Conservation (phyloP, 2,888 invertebrate genomes). For the Carcina quercana region DNA sequence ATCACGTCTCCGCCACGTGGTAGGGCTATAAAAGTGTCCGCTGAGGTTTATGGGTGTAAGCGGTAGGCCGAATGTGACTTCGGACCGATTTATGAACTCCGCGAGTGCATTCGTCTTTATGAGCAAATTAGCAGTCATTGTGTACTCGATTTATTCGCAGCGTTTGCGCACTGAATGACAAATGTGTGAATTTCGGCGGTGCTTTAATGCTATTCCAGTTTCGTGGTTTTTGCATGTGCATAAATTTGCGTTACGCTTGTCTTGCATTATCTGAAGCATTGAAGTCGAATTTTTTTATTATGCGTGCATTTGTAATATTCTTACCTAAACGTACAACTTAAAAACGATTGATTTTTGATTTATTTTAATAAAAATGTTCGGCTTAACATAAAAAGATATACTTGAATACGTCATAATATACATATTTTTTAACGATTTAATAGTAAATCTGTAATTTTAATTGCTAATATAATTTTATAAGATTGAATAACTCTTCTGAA, state of each 20-base stretch:
- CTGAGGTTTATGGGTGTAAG: conserved; percentile 69
- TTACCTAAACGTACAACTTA: too few species aligned
- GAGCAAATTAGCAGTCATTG: conserved; percentile 73
- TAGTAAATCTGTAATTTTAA: too few species aligned
- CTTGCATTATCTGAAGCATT: background rate
- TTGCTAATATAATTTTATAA: too few species aligned
- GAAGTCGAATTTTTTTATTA: too few species aligned
- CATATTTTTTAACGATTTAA: too few species aligned
- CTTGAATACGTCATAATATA: too few species aligned
- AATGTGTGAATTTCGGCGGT: conserved; percentile 56
- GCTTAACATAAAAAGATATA: too few species aligned
- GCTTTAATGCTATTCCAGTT: conserved; percentile 24
- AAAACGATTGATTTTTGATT: too few species aligned
- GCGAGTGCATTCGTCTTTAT: conserved; percentile 67
- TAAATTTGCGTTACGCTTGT: conserved; percentile 16
- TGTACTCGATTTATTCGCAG: conserved; percentile 62
- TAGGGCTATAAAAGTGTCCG: conserved; percentile 70
- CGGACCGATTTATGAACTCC: conserved; percentile 60
- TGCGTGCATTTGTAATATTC: too few species aligned
- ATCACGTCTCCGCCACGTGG: conserved; percentile 63
- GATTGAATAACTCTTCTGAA: too few species aligned
- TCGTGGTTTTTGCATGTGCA: conserved; percentile 12
- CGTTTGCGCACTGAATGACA: conserved; percentile 47
- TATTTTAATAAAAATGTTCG: too few species aligned
- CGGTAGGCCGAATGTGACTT: conserved; percentile 70